Conservation (phyloP, 2,888 invertebrate species). For the Chironomus riparius region DNA sequence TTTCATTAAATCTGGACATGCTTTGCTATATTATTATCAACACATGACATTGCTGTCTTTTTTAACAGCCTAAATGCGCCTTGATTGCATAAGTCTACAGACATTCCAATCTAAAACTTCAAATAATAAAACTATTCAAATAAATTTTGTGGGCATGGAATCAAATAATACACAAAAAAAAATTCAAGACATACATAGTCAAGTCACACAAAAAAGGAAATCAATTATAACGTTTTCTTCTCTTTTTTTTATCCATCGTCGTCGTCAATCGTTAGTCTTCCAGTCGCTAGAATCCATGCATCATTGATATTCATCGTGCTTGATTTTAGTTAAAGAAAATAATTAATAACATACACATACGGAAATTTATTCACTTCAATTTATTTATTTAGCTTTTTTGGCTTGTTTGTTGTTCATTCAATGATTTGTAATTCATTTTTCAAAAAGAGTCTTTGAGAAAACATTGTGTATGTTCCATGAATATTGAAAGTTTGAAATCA, state of each 20-base stretch:
- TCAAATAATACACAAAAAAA: neutral
- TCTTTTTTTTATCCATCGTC: neutral
- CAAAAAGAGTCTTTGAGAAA: neutral
- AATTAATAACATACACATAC: neutral
- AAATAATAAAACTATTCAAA: too few species aligned
- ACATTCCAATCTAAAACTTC: too few species aligned
- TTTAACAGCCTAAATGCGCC: too few species aligned
- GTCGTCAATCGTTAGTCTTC: neutral
- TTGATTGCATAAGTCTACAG: too few species aligned
- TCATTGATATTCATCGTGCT: neutral
- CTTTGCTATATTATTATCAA: too few species aligned
- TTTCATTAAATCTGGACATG: too few species aligned
- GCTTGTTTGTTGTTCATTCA: neutral
- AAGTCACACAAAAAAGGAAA: neutral
- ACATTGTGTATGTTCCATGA: neutral
- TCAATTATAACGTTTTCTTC: neutral
- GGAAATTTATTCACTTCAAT: neutral
- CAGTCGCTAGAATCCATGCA: neutral
- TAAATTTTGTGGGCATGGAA: neutral
- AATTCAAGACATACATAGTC: neutral
- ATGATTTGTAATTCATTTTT: neutral
- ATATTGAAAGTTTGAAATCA: neutral
- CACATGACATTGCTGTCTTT: too few species aligned
- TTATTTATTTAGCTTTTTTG: neutral
- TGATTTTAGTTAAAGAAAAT: neutral